phyloP scores from a whole-genome alignment of 2,113 vertebrate genomes.

The Arenaria interpres region DNA sequence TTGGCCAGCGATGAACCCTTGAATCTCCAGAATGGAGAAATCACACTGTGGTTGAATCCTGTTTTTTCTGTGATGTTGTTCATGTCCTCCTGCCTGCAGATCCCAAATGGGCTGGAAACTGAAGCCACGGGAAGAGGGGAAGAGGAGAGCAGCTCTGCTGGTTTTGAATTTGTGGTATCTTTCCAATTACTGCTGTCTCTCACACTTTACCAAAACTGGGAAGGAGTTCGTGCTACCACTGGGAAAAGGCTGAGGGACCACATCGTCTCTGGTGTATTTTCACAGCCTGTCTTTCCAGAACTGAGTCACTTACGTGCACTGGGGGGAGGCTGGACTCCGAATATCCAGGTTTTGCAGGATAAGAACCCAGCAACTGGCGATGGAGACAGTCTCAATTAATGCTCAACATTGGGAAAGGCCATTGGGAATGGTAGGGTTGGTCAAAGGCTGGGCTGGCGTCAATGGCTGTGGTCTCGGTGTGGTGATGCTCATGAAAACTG shows the following conservation, averaged over 20 bases:
- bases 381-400: neutral
- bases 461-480: neutral
- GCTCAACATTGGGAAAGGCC: neutral
- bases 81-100: neutral
- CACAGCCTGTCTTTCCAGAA: neutral
- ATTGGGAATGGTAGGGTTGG: neutral
- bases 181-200: neutral
- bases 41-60: neutral
- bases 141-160: neutral
- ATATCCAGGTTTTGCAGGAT: neutral
- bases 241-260: neutral
- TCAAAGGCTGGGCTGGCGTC: neutral
- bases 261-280: neutral
- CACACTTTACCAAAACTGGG: neutral
- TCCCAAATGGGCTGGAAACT: neutral
- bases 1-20: too few species aligned
- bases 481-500: accelerated
- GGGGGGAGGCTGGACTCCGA: neutral
- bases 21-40: too few species aligned
- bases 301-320: neutral
- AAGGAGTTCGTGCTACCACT: neutral
- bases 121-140: neutral
- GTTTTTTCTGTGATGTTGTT: neutral
- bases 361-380: neutral
- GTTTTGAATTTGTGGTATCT: neutral